Evolutionary conservation across 2,113 vertebrate species (phyloP).

Genomic region (Syngnathus floridae): DNA sequence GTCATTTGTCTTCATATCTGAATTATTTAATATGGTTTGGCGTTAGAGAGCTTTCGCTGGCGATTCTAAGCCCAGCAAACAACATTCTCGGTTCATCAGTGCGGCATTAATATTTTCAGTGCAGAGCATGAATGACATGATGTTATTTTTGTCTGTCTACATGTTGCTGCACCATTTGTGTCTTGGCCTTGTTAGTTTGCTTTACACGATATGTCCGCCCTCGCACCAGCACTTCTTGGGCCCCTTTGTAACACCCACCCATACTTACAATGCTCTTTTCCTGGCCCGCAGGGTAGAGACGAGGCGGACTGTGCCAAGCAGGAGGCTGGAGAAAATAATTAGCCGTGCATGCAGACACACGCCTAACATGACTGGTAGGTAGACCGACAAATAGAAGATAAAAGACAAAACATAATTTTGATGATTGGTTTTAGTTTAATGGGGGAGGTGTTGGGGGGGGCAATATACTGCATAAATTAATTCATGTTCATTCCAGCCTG

Average conservation of each 20-base stretch:
- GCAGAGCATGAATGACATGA: too few species aligned
- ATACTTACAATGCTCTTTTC: slow-evolving; percentile 50
- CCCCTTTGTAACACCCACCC: slow-evolving; percentile 8
- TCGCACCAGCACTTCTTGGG: too few species aligned
- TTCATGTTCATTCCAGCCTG: too few species aligned
- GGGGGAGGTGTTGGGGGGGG: too few species aligned
- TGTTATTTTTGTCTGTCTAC: too few species aligned
- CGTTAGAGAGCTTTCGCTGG: not conserved
- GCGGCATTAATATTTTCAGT: too few species aligned
- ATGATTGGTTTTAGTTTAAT: too few species aligned
- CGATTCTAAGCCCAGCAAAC: not conserved
- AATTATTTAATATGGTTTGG: not conserved
- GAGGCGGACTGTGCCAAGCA: slow-evolving; percentile 30
- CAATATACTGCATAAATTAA: too few species aligned
- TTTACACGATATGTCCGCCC: slow-evolving; percentile 19
- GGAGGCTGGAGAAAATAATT: slow-evolving; percentile 54
- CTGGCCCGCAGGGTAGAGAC: slow-evolving; percentile 52
- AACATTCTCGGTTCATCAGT: not conserved
- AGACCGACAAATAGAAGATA: not conserved
- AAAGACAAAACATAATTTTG: too few species aligned
- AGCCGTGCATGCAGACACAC: slow-evolving; percentile 28
- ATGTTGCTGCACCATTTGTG: not conserved
- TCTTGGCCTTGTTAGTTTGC: slow-evolving; percentile 52
- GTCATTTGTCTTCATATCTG: not conserved
- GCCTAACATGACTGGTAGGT: slow-evolving; percentile 61